Percentiles rank a stretch among this genome's conserved stretches.
These are phyloP conservation scores for Porites cylindrica DNA, from an alignment of 92 coral and sea anemone species.

Conservation along the genomic window DNA sequence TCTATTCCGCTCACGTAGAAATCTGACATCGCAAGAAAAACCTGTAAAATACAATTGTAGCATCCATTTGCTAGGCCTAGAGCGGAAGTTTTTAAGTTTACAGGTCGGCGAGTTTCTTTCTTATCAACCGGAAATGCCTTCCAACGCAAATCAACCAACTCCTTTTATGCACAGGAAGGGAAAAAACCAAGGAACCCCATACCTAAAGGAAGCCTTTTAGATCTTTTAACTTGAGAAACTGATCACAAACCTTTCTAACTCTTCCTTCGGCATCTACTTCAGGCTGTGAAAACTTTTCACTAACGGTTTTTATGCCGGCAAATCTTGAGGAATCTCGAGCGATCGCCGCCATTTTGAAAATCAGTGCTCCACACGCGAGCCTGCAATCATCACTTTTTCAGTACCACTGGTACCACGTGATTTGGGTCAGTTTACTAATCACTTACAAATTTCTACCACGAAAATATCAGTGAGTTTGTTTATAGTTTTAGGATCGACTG, in stretches of 20 bases:
- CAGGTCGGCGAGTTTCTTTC: not conserved
- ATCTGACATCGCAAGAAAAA: not conserved
- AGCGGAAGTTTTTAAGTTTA: not conserved
- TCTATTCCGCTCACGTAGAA: conserved; percentile 27
- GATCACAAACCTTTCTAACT: conserved; percentile 77
- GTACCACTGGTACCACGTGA: conserved; percentile 41
- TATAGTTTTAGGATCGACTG: conserved; percentile 23
- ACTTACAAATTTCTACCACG: conserved; percentile 26
- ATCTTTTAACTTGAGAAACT: not conserved
- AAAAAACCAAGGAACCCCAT: not conserved
- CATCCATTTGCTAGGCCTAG: not conserved
- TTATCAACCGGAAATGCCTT: conserved; percentile 35
- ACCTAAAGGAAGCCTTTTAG: not conserved
- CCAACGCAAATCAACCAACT: not conserved
- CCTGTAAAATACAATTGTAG: not conserved
- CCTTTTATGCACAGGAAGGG: not conserved
- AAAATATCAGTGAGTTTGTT: conserved; percentile 36
- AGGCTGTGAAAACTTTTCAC: conserved; percentile 95
- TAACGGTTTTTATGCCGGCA: conserved; percentile 96
- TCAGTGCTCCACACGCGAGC: conserved; percentile 31
- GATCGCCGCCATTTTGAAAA: conserved; percentile 86
- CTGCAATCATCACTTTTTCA: conserved; percentile 50
- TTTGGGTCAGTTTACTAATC: not conserved
- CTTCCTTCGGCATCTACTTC: conserved; percentile 97
- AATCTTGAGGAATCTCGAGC: conserved; percentile 81